Base-by-base conservation (phyloP, 1,140 invertebrate genomes). In the Himalopsyche phryganea region DNA sequence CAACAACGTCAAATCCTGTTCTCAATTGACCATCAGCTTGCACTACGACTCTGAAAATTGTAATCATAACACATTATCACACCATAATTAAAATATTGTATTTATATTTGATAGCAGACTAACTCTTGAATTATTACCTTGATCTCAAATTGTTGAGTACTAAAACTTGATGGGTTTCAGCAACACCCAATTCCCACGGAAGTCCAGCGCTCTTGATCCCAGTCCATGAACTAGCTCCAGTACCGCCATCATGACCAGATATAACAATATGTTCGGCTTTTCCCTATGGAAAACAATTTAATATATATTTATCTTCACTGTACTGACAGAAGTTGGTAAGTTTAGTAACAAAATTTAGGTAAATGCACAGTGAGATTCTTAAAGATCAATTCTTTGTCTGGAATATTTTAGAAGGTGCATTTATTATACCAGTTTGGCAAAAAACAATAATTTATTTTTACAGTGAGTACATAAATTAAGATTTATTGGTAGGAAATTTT, bases 251-350 rank as follows among this genome's bases (percentile, higher is more conserved):
- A 74, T 98, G 96, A 0, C 97, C 97, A 20, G 96, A 98, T 65
- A 99, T 97, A 6, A 96, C 94, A 65, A 98, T 96, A 70, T 98
- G 96, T 69, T 98, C 96, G 6, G 94, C 94, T 81, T 98, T 98
- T 41, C 95, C 96, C 87, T 92, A 28, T 5, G 9, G 4, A 61
- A 38, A 5, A 28, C 23, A 28, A 28, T 28, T 28, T 54, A 20
- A 69, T 41, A 60, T 36, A 42, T 13, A 17, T 9, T 15, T 57
- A 52, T 38, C 38, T 18, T 4, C 36, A 14, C 36, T n/a, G n/a
- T n/a, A n/a, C n/a, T n/a, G n/a, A n/a, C n/a, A n/a, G n/a, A n/a
- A n/a, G n/a, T n/a, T n/a, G 35, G 44, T 10, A 35, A 7, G n/a
- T n/a, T 6, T 7, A 35, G 6, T 49, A 9, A n/a, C 15, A 9